Evolutionary conservation across 2,797 vertebrate genomes (phyloP).

Genomic region (Halcyon chelicuti): DNA sequence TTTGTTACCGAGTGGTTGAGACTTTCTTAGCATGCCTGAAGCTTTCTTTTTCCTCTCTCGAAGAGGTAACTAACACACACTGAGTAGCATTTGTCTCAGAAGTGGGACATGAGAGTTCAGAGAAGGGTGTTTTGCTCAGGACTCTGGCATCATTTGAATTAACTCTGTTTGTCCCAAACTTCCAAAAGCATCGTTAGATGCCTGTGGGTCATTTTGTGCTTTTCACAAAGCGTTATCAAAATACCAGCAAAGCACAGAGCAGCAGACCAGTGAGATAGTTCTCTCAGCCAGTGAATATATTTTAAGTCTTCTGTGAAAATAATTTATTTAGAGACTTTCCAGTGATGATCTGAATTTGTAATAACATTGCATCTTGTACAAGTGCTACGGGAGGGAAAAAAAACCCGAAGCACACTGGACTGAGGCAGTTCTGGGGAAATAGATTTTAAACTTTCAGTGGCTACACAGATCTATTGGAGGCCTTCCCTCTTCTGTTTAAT

Average conservation of each 20-base stretch:
- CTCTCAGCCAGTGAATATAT: not conserved
- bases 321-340: not conserved
- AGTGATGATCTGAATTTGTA: not conserved
- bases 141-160: not conserved
- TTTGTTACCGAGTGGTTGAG: not conserved
- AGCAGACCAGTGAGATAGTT: not conserved
- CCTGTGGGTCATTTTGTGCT: not conserved
- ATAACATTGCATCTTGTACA: not conserved
- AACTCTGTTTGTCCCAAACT: not conserved
- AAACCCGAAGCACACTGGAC: not conserved
- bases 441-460: not conserved
- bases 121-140: not conserved
- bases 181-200: not conserved
- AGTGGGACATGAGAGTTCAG: not conserved
- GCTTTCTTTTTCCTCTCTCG: not conserved
- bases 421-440: not conserved
- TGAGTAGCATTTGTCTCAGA: not conserved
- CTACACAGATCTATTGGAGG: not conserved
- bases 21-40: not conserved
- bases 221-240: not conserved
- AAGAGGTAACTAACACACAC: not conserved
- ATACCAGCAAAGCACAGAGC: not conserved
- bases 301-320: not conserved
- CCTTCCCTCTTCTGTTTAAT: not conserved
- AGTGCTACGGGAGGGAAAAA: fast-evolving